Percentiles rank a stretch among this genome's conserved stretches.
phyloP scores from a whole-genome alignment of 1,140 invertebrate species.

The Drosophila nigrodunni region DNA sequence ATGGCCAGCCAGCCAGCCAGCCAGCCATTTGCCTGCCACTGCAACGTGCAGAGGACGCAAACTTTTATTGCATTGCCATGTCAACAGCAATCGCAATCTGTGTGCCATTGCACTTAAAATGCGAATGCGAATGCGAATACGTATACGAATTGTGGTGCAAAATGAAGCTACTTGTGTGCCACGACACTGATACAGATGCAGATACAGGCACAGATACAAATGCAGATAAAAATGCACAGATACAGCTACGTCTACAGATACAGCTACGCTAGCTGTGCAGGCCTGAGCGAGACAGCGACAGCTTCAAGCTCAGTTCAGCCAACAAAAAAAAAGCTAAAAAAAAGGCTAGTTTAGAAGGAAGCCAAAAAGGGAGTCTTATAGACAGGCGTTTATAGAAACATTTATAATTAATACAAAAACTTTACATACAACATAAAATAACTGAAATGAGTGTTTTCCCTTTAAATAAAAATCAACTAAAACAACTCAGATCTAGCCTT shows the following conservation, averaged over 20 bases:
- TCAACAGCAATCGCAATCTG: constrained; percentile 76
- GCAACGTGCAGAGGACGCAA: constrained; percentile 64
- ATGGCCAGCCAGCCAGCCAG: constrained; percentile 15
- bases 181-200: constrained; percentile 54
- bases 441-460: no score
- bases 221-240: constrained; percentile 23
- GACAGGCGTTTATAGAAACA: no score
- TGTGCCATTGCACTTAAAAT: constrained; percentile 77
- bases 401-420: no score
- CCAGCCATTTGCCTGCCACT: constrained; percentile 40
- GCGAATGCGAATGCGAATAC: constrained; percentile 51
- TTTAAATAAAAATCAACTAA: no score
- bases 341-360: no score
- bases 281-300: constrained; percentile 41
- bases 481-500: no score
- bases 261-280: background rate
- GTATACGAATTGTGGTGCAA: constrained; percentile 71
- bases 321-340: no score
- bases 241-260: constrained; percentile 19
- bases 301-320: background rate
- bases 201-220: constrained; percentile 30
- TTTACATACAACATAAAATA: no score
- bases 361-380: no score
- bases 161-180: constrained; percentile 81
- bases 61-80: constrained; percentile 83